Base-by-base conservation (phyloP, 2,888 invertebrate species). In the Orthosia incerta region DNA sequence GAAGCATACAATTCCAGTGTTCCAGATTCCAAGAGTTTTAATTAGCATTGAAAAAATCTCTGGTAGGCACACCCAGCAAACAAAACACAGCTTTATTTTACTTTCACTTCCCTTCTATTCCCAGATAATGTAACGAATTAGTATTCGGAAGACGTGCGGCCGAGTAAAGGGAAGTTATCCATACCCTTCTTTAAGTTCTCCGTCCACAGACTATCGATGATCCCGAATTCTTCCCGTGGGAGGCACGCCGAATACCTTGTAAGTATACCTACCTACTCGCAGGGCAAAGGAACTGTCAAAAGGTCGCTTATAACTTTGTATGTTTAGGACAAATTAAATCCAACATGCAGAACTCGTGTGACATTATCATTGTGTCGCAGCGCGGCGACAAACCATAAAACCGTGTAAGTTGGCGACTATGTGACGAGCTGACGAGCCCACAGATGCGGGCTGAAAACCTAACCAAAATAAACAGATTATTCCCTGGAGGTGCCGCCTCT, bases 391-490 rank as follows among this genome's bases (percentile, higher is more conserved):
- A 71, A 68, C 74, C 69, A 39, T 69, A n/a, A n/a, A n/a, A n/a
- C n/a, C n/a, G n/a, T n/a, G n/a, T n/a, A 71, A 75, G 62, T 75
- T 79, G 9, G 48, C 51, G 31, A 71, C 67, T 65, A 65, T 80
- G 79, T 84, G 81, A 68, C 77, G 39, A 83, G 80, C 76, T 81
- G 76, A 67, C 75, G 51, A 83, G 80, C 78, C 78, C 70, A 76
- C 80, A 79, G 72, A 87, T 87, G 80, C 80, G 86, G 83, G 82
- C 78, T 61, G 72, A 86, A 86, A 83, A 80, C 79, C 81, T 83
- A 85, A 83, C 83, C 74, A 88, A 90, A 90, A 91, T 89, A 89
- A 90, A 89, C 87, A 88, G 90, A 91, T 91, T 89, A 91, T 80
- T 87, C 90, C 78, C 87, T 74, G 59, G 84, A 80, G 87, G 80